Conservation (phyloP, 2,113 vertebrate genomes). For the Gambusia holbrooki region DNA sequence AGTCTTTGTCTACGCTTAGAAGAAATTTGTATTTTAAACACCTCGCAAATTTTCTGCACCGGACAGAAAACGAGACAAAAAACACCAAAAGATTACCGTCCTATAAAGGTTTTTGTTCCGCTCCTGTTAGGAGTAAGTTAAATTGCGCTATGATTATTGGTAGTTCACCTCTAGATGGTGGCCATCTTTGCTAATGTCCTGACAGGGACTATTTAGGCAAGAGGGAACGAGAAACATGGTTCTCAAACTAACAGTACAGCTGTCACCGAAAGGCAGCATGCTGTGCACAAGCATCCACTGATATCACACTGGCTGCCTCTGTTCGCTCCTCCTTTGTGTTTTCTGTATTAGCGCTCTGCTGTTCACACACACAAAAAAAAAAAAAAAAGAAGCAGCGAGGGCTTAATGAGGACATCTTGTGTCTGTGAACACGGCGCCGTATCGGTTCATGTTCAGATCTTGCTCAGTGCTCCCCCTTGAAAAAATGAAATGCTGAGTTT, state of each 20-base stretch:
- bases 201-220: not conserved
- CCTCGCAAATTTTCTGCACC: too few relatives aligned
- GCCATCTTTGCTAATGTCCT: too few relatives aligned
- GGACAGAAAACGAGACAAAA: too few relatives aligned
- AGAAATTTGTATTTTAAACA: too few relatives aligned
- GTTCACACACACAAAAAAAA: too few relatives aligned
- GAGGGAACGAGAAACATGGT: not conserved
- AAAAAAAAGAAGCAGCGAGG: not conserved
- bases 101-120: not conserved
- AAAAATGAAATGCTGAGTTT: not conserved
- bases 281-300: not conserved
- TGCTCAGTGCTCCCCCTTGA: not conserved
- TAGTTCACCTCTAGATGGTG: not conserved
- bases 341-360: not conserved
- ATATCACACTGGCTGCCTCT: not conserved
- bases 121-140: not conserved
- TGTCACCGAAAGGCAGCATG: not conserved
- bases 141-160: not conserved
- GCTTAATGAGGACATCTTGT: not conserved
- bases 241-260: not conserved
- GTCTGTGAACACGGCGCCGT: not conserved
- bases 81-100: not conserved
- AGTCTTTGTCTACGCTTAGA: too few relatives aligned
- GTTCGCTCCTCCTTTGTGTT: not conserved
- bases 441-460: not conserved